These are phyloP conservation scores for Octomys mimax DNA, from an alignment of 2,797 vertebrate genomes.

Conservation along the genomic window DNA sequence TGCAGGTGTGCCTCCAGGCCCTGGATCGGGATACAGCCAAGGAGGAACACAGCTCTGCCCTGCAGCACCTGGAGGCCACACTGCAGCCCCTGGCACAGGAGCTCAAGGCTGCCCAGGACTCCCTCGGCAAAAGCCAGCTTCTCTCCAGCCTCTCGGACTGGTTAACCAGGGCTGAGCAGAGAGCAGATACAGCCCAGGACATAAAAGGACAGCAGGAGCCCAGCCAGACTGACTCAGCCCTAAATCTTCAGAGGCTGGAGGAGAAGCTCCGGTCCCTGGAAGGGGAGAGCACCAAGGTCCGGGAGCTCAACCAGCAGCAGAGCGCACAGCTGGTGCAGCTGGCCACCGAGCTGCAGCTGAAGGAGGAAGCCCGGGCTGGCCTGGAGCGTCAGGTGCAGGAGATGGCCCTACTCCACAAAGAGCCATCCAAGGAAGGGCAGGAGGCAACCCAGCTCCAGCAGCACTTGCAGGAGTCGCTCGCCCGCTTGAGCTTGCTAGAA, in stretches of 20 bases:
- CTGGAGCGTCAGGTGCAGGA: conserved; percentile 87
- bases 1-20: conserved; percentile 88
- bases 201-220: conserved; percentile 90
- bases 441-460: conserved; percentile 90
- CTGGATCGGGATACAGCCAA: conserved; percentile 80
- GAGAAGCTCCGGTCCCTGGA: conserved; percentile 92
- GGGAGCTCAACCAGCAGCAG: conserved; percentile 87
- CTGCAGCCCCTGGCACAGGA: conserved; percentile 88
- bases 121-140: conserved; percentile 85
- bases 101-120: conserved; percentile 88
- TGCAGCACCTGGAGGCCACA: conserved; percentile 83
- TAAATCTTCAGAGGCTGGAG: conserved; percentile 91
- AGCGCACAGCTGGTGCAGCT: conserved; percentile 88
- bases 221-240: conserved; percentile 89
- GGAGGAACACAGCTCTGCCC: conserved; percentile 75
- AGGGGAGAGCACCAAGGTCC: conserved; percentile 88
- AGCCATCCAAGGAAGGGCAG: conserved; percentile 89
- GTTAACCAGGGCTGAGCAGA: conserved; percentile 87
- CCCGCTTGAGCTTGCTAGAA: conserved; percentile 86
- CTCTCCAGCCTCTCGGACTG: conserved; percentile 88
- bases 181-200: conserved; percentile 62
- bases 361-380: conserved; percentile 87
- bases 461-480: conserved; percentile 90
- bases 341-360: conserved; percentile 89
- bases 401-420: conserved; percentile 88